These are phyloP conservation scores for Drosophila navojoa DNA, from an alignment of 1,140 invertebrate genomes.

Conservation along the genomic window DNA sequence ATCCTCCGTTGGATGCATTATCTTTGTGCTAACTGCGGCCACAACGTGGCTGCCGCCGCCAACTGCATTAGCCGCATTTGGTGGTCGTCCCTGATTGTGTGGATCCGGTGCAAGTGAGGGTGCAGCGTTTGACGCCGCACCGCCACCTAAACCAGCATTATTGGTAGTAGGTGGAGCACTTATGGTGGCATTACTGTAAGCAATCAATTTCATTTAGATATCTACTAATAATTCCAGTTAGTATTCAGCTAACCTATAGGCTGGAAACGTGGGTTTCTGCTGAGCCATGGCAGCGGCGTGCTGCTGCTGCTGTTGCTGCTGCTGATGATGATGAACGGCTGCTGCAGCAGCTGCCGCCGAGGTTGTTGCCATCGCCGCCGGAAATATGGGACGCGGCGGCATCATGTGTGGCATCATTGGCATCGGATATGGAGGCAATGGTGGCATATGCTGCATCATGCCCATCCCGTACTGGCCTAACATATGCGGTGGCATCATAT, in stretches of 20 bases:
- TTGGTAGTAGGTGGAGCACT: slow-evolving; percentile 88
- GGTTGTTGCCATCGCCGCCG: slow-evolving; percentile 88
- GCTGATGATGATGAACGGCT: slow-evolving; percentile 64
- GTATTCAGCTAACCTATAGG: slow-evolving; percentile 87
- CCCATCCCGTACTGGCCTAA: slow-evolving; percentile 85
- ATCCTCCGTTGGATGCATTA: slow-evolving; percentile 97
- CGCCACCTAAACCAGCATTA: slow-evolving; percentile 64
- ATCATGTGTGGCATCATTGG: slow-evolving; percentile 87
- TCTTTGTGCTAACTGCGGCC: slow-evolving; percentile 90
- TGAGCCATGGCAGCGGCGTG: slow-evolving; percentile 85
- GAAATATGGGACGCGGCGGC: slow-evolving; percentile 92
- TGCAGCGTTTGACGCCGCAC: slow-evolving; percentile 57
- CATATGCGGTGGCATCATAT: slow-evolving; percentile 87
- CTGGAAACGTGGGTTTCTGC: slow-evolving; percentile 91
- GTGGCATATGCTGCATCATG: slow-evolving; percentile 86
- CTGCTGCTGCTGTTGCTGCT: slow-evolving; percentile 37
- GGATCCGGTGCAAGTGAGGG: slow-evolving; percentile 76
- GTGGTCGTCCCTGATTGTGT: slow-evolving; percentile 64
- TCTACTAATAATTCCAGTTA: not conserved
- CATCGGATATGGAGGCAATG: slow-evolving; percentile 86
- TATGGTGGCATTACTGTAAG: slow-evolving; percentile 87
- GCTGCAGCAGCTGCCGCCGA: slow-evolving; percentile 85
- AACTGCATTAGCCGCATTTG: slow-evolving; percentile 27
- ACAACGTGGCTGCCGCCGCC: slow-evolving; percentile 54
- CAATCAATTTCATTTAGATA: not conserved